Evolutionary conservation across 2,888 invertebrate genomes (phyloP).

Genomic region (Melitaea athalia): DNA sequence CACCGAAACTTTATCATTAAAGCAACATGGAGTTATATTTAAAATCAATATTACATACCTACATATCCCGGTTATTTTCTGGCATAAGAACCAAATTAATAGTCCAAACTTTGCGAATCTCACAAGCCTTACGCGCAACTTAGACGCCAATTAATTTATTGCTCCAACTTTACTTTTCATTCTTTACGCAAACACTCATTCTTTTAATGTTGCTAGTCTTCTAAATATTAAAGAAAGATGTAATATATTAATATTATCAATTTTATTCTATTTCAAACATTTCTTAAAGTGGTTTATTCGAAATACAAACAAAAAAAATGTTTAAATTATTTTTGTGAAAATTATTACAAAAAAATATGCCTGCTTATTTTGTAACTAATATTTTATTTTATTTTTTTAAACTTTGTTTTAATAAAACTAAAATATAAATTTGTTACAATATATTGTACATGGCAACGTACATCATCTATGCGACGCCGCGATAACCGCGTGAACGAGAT

Average conservation of each 20-base stretch:
- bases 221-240: background rate
- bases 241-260: too few relatives aligned
- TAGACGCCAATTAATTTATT: constrained; percentile 80
- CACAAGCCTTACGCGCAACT: constrained; percentile 69
- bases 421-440: background rate
- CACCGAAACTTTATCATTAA: background rate
- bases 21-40: background rate
- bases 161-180: constrained; percentile 79
- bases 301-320: too few relatives aligned
- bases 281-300: too few relatives aligned
- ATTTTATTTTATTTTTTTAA: too few relatives aligned
- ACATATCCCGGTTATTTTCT: constrained; percentile 67
- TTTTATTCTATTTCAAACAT: too few relatives aligned
- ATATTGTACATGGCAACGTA: background rate
- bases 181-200: constrained; percentile 40
- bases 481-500: constrained; percentile 6
- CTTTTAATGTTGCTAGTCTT: constrained; percentile 9
- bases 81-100: constrained; percentile 78
- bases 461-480: constrained; percentile 8
- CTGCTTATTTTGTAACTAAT: too few relatives aligned
- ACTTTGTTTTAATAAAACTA: background rate
- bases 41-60: constrained; percentile 33
- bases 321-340: too few relatives aligned
- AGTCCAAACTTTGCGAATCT: constrained; percentile 77
- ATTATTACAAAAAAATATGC: too few relatives aligned